These are phyloP conservation scores for Sebastes matsubarae DNA, from an alignment of 2,797 vertebrate genomes.

Conservation along the genomic window DNA sequence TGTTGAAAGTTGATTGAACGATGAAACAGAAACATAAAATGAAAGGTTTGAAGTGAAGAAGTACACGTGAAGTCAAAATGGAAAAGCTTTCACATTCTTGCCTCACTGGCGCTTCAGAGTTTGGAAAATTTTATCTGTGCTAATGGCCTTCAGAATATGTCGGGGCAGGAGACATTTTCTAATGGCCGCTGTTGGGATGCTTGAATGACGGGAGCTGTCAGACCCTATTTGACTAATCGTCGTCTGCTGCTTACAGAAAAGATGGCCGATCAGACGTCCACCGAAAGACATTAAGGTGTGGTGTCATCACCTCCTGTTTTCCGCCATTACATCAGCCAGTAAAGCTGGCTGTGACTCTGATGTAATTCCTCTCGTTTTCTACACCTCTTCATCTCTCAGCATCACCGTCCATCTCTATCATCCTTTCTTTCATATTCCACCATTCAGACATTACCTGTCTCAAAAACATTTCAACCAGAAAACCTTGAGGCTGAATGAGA, in stretches of 20 bases:
- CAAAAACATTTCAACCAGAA: constrained; percentile 14
- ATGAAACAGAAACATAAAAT: background rate
- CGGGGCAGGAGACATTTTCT: background rate
- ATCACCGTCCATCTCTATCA: background rate
- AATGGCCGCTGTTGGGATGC: background rate
- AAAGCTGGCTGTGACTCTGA: constrained; percentile 15
- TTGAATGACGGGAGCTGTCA: constrained; percentile 35
- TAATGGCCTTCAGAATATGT: background rate
- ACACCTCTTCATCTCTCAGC: constrained; percentile 12
- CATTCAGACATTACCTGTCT: constrained; percentile 15
- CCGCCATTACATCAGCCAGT: constrained; percentile 48
- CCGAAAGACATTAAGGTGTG: constrained; percentile 10
- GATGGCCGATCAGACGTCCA: constrained; percentile 21
- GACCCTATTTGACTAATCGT: constrained; percentile 35
- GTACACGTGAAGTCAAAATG: background rate
- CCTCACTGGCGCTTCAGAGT: constrained; percentile 3
- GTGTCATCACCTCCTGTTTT: constrained; percentile 44
- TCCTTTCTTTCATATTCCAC: constrained; percentile 4
- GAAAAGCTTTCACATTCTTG: background rate
- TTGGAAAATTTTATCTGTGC: constrained; percentile 3
- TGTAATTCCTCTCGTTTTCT: constrained; percentile 31
- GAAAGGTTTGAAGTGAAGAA: background rate
- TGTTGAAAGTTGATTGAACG: background rate
- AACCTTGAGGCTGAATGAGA: constrained; percentile 9
- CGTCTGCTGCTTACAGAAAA: constrained; percentile 4